phyloP scores from a whole-genome alignment of 1,140 invertebrate genomes.

The Hyposmocoma kahamanoa region DNA sequence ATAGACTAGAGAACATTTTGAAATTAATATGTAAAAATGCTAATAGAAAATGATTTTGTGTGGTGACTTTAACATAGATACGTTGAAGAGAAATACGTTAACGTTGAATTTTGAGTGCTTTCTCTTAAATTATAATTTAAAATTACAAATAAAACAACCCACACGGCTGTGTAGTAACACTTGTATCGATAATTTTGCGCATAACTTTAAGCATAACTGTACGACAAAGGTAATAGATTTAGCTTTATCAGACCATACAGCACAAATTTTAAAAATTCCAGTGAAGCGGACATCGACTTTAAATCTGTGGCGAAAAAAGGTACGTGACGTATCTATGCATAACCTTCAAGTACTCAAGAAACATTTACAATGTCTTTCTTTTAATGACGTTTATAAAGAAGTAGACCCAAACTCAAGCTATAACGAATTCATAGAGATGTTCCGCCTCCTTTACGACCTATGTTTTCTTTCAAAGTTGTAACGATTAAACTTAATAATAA shows the following conservation, averaged over 20 bases:
- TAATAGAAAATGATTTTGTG: conserved; percentile 9
- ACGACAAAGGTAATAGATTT: conserved; percentile 16
- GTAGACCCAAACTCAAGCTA: conserved; percentile 1
- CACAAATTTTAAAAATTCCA: conserved; percentile 1
- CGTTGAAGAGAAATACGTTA: conserved; percentile 10
- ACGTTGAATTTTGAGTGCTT: conserved; percentile 11
- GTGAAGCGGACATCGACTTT: neutral
- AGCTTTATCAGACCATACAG: conserved; percentile 16
- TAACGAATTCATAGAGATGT: neutral
- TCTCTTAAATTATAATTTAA: conserved; percentile 13
- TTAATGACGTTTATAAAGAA: neutral
- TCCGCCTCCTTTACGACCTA: conserved; percentile 3
- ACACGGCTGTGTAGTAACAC: conserved; percentile 14
- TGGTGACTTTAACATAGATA: conserved; percentile 20
- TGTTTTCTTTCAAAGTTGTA: neutral
- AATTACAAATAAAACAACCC: conserved; percentile 13
- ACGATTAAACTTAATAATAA: neutral
- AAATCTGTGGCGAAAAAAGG: neutral
- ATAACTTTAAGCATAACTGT: conserved; percentile 7
- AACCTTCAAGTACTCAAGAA: conserved; percentile 1
- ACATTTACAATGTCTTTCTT: neutral
- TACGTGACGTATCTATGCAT: neutral
- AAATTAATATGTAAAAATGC: neutral
- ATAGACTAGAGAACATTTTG: conserved; percentile 6
- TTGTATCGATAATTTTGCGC: conserved; percentile 20